Base-by-base conservation (phyloP, 2,888 invertebrate species). In the Drosophila putrida region DNA sequence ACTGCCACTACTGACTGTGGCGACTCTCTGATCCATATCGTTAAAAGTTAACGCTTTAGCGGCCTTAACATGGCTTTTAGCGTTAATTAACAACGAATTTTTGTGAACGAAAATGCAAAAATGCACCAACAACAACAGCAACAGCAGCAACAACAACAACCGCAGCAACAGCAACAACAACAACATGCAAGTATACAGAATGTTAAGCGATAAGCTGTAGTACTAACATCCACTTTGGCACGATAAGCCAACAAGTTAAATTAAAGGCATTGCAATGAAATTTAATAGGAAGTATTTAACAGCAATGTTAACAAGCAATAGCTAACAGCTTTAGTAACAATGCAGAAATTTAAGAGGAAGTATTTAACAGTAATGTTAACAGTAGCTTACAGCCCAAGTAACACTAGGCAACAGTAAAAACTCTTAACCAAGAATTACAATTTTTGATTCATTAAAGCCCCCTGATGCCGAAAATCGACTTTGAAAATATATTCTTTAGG, bases 81-180 rank as follows among this genome's bases (percentile, higher is more conserved):
- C 89, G 88, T 90, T 88, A 88, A 88, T 88, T 89, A 88, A 88
- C 90, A 90, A 78, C 90, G 88, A 89, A 76, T 87, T 83, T 76
- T 68, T 63, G 54, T 54, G 33, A 55, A 31, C 79, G 75, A 74
- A 76, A 78, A 78, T 75, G 79, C 75, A 75, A 78, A 78, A 75
- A 78, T 70, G 53, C 76, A 65, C 49, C 76, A 71, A 47, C 66
- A 53, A 39, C 55, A 65, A 51, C 76, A 71, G 50, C 66, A 53
- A 39, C 55, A 50, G 33, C 54, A 60, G 38, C 57, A 57, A 63
- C 53, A 62, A 46, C 57, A 57, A 61, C 53, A 64, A 39, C 46
- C 47, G 36, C 54, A 60, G 39, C 57, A 57, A 63, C 53, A 62
- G 43, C 54, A 57, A 61, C 54, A 64, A 41, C 47, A 47, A 20